These are phyloP conservation scores for Fabriciana adippe DNA, from an alignment of 2,888 invertebrate species.

Conservation along the genomic window DNA sequence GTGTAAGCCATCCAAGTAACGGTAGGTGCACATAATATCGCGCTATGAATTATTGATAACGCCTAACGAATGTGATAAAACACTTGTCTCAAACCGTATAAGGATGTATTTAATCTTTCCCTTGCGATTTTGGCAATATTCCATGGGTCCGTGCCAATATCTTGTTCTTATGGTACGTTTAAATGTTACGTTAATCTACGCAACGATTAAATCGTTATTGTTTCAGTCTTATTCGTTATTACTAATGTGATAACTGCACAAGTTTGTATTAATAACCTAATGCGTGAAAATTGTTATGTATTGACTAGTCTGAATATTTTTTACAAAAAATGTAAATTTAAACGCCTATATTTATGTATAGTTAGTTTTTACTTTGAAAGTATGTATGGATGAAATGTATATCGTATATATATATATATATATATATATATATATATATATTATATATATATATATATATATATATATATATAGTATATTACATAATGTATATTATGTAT, in stretches of 20 bases:
- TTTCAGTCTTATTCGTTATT: conserved; percentile 17
- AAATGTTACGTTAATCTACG: conserved; percentile 31
- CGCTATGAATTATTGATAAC: conserved; percentile 78
- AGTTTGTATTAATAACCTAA: too few species aligned
- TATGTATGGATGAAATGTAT: too few species aligned
- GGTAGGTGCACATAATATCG: conserved; percentile 74
- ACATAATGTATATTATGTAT: too few species aligned
- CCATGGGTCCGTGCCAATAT: conserved; percentile 43
- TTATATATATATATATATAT: too few species aligned
- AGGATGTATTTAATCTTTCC: conserved; percentile 60
- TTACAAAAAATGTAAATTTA: too few species aligned
- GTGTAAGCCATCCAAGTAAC: conserved; percentile 79
- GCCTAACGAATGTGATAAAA: conserved; percentile 73
- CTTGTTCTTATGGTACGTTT: conserved; percentile 35
- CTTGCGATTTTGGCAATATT: conserved; percentile 54
- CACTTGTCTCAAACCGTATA: conserved; percentile 71
- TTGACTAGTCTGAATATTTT: too few species aligned
- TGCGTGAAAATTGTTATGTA: too few species aligned
- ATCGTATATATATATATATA: too few species aligned
- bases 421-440: too few species aligned
- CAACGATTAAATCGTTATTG: conserved; percentile 22
- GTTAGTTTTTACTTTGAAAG: too few species aligned
- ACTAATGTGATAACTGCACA: background rate
- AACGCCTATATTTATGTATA: too few species aligned
- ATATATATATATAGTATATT: too few species aligned